Conservation (phyloP, 35 echinoderm and acorn worm species). For the Nesometra sesokonis region DNA sequence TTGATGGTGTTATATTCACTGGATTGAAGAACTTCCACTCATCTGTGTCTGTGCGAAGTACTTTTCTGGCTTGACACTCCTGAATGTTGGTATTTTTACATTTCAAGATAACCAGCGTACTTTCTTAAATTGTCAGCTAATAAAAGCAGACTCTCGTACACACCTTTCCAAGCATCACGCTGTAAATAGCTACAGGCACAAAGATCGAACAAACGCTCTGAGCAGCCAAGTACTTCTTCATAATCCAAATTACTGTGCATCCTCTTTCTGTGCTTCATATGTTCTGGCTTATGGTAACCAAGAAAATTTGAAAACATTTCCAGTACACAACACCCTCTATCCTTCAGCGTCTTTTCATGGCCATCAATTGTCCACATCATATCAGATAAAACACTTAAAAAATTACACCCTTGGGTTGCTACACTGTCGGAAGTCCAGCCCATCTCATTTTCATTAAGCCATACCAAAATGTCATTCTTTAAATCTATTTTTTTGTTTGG, state of each 20-base stretch:
- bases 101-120: conserved; percentile 30
- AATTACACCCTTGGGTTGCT: no score
- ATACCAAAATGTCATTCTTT: no score
- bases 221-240: neutral
- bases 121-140: conserved; percentile 29
- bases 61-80: neutral
- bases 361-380: no score
- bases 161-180: neutral
- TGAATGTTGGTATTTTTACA: neutral
- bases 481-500: no score
- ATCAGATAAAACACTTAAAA: no score
- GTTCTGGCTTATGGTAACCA: neutral
- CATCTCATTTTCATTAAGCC: no score
- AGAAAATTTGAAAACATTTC: no score
- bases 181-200: neutral
- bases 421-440: no score
- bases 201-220: neutral
- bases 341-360: no score
- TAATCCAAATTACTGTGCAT: neutral
- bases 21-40: conserved; percentile 29
- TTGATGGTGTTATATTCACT: conserved; percentile 6
- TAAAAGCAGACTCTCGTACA: neutral
- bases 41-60: conserved; percentile 23
- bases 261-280: neutral
- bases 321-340: no score